A percentile compares a stretch with the other conserved stretches of the same genome.
phyloP scores from a whole-genome alignment of 2,113 vertebrate genomes.

The Alligator sinensis region DNA sequence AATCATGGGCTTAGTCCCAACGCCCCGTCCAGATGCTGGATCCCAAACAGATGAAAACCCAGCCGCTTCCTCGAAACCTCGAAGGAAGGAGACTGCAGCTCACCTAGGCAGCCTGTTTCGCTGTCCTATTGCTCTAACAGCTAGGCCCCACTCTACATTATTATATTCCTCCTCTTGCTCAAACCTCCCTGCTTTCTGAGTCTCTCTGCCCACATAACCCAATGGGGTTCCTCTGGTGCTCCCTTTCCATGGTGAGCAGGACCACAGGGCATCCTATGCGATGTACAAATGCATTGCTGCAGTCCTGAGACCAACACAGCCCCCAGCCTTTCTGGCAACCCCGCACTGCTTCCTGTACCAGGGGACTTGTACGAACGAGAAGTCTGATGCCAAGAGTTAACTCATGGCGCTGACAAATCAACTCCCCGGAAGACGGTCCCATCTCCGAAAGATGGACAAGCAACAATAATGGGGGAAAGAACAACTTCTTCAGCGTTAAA shows the following conservation, averaged over 20 bases:
- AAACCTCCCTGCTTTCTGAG: not conserved
- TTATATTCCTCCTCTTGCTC: not conserved
- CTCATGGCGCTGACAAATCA: fast-evolving
- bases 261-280: not conserved
- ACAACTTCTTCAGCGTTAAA: not conserved
- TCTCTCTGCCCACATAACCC: not conserved
- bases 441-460: not conserved
- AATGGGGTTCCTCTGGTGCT: not conserved
- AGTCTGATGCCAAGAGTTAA: not conserved
- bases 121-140: too few species aligned
- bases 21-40: too few species aligned
- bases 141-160: too few species aligned
- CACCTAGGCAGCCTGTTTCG: too few species aligned
- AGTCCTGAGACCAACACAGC: not conserved
- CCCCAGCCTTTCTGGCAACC: too few species aligned
- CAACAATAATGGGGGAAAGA: not conserved
- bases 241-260: not conserved
- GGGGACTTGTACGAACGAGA: too few species aligned
- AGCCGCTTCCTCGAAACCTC: too few species aligned
- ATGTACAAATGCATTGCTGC: fast-evolving
- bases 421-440: not conserved
- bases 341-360: too few species aligned
- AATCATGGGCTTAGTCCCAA: too few species aligned
- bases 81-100: too few species aligned
- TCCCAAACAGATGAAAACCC: too few species aligned